Base-by-base conservation (phyloP, 1,140 invertebrate species). In the Papilio glaucus region DNA sequence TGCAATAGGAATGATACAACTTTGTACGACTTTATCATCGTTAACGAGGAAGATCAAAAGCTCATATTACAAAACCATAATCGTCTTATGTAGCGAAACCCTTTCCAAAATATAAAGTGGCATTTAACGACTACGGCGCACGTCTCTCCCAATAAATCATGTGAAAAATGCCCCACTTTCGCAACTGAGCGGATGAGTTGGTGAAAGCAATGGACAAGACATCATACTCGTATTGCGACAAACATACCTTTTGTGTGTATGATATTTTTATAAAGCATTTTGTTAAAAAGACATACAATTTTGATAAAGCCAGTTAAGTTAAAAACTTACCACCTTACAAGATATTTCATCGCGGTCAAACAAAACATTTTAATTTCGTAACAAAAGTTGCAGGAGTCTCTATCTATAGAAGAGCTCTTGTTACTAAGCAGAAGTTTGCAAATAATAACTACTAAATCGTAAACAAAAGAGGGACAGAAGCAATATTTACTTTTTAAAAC, bases 111-210 rank as follows among this genome's bases (percentile, higher is more conserved):
- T 33, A 49, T 33, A 49, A 45, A 24, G 42, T 49, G 67, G 26
- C 67, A 69, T 69, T 69, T 69, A 49, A 15, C 41, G 13, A 29
- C n/a, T 26, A 13, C 29, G 24, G 41, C 8, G 67, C 42, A 69
- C 67, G 67, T 69, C 67, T 69, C 67, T 69, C 67, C 67, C 67
- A 69, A 69, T 69, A 69, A 69, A 69, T 69, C 67, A 69, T 69
- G 41, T 49, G 67, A 69, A 69, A 69, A 69, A 69, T 69, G 67
- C 67, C 67, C 67, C 29, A 69, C 67, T 69, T 69, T 69, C 67
- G 67, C 67, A 33, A 49, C 13, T 18, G 26, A 29, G 45, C 67
- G 45, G 67, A 69, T 69, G 67, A 37, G 42, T 69, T 26, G 67
- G 67, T 69, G 67, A 69, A 69, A 69, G 67, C 67, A 53, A 53